Evolutionary conservation across 1,140 invertebrate genomes (phyloP), one percentile per base, ranked within the genome.

Genomic region (Latrodectus geometricus): DNA sequence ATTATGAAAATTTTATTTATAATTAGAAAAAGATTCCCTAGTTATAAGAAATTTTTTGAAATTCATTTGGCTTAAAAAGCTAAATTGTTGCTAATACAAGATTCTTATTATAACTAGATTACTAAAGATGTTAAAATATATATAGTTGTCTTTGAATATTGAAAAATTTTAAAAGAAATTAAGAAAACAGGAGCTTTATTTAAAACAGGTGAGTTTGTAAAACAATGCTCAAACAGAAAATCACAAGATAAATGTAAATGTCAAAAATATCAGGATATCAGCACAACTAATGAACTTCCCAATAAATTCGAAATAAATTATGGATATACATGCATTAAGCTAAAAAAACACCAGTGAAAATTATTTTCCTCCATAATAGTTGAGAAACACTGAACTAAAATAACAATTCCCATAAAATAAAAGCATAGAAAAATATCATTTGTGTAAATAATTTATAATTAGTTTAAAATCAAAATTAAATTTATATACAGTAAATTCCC

Each of bases 351-450:
- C 7, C 7, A 48, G n/a, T 14, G 4, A 23, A 15, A 17, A 72
- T 14, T 9, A 49, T 7, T 72, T 23, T 15, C 23, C n/a, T 48
- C 35, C 49, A n/a, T n/a, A 23, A 52, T n/a, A 76, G 21, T 76
- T 61, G 74, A 76, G 74, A 76, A 76, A 52, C 74, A 76, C 74
- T 61, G 74, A 15, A 50, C 54, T 17, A 61, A 21, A 56, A 9
- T 20, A 69, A 61, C 74, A 61, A 61, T 76, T n/a, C 49, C 15
- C 49, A 17, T 48, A 23, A 56, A 52, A n/a, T 49, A 74, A 76
- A 76, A 54, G 74, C 52, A 76, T 76, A 76, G 50, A 76, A 76
- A 76, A 76, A 76, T 76, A 76, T 76, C 49, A 76, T 23, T 12
- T 52, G 52, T 20, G 23, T 23, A 76, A 61, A 76, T 23, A 56